Evolutionary conservation across 2,113 vertebrate genomes (phyloP), one percentile per base, ranked within the genome.

Genomic region (Holacanthus passer): DNA sequence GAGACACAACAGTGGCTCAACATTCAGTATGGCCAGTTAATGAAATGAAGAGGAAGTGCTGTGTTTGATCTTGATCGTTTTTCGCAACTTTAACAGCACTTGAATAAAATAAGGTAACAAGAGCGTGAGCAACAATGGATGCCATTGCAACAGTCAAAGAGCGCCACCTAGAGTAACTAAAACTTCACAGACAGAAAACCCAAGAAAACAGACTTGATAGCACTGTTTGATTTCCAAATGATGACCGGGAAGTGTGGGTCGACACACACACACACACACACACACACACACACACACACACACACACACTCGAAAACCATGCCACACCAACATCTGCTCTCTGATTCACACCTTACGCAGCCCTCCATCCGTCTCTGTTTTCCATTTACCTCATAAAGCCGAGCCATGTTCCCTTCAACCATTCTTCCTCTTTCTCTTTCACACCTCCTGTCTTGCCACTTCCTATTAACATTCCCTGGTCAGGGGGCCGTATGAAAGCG

Each of bases 401-500:
- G 73, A 59, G 27, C 22, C 55, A 24, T 81, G 75, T 29, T 78
- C 31, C 62, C 67, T 60, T 89, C 79, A 70, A 73, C 81, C 67
- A 29, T 66, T 76, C 69, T 48, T 45, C 62, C 32, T 82, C 73
- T n/a, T n/a, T n/a, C 73, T 74, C 65, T 66, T 86, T 91, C 83
- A 88, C 87, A 87, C 87, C 81, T 87, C 83, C 32, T 55, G 13
- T 76, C 87, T 62, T 88, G 90, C 83, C 87, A 83, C 84, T 80
- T 83, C 32, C 50, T 60, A 76, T 92, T 75, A 91, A 81, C 79
- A 45, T 81, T 87, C 19, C 41, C 59, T 77, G 82, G 62, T 82
- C 88, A 80, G 48, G 81, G 39, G 72, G 47, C 75, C 58, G 13
- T 83, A 79, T 86, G 82, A 92, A 83, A 80, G 73, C 72, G 79